Conservation (phyloP, 2,888 invertebrate species). For the Phymatocera aterrima region DNA sequence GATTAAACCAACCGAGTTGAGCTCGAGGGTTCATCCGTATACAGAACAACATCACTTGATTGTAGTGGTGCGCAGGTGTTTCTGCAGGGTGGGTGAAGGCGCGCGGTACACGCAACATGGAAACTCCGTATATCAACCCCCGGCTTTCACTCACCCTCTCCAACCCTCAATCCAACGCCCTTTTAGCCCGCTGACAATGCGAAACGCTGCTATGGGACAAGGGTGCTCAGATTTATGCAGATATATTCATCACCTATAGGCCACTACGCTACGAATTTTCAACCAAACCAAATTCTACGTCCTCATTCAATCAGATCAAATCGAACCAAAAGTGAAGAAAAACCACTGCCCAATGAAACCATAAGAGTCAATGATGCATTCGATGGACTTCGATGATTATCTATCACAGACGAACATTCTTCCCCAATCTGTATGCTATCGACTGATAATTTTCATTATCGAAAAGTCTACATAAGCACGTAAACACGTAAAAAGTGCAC, state of each 20-base stretch:
- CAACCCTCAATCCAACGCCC: neutral
- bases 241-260: constrained; percentile 36
- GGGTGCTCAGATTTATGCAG: constrained; percentile 26
- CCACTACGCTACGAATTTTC: constrained; percentile 7
- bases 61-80: constrained; percentile 9
- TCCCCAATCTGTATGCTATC: too few relatives aligned
- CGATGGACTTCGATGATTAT: too few relatives aligned
- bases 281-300: constrained; percentile 6
- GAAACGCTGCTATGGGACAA: neutral
- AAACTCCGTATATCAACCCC: neutral
- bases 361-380: too few relatives aligned
- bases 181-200: constrained; percentile 27
- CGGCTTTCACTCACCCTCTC: neutral
- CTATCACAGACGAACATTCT: too few relatives aligned
- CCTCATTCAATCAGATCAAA: too few relatives aligned
- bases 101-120: constrained; percentile 8
- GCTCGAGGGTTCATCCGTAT: neutral
- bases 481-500: too few relatives aligned
- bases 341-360: too few relatives aligned
- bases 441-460: too few relatives aligned
- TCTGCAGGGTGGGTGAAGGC: neutral
- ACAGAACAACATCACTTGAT: neutral
- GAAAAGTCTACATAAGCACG: too few relatives aligned
- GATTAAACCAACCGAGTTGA: constrained; percentile 24
- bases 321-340: too few relatives aligned